These are phyloP conservation scores for Rissa tridactyla DNA, from an alignment of 2,113 vertebrate species.

Conservation along the genomic window DNA sequence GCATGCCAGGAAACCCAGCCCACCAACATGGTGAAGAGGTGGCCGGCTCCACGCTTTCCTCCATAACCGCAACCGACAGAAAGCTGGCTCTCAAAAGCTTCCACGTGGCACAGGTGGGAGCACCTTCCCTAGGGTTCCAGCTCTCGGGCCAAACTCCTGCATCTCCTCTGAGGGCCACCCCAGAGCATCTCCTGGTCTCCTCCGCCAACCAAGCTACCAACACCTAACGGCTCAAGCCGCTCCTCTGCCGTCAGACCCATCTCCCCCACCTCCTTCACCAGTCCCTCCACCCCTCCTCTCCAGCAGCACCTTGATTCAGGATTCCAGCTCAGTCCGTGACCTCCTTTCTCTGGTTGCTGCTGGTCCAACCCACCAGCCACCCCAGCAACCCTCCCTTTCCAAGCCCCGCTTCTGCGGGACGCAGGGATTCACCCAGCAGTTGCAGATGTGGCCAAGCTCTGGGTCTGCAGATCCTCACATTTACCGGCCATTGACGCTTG, in stretches of 20 bases:
- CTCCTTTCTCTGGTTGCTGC: background rate
- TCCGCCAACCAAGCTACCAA: background rate
- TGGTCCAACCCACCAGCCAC: background rate
- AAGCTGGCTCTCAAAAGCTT: background rate
- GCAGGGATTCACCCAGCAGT: accelerated
- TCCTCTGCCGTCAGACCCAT: background rate
- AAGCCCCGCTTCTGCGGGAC: background rate
- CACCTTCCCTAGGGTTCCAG: background rate
- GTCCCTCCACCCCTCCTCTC: background rate
- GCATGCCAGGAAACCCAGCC: background rate
- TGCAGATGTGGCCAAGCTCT: accelerated
- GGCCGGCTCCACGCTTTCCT: background rate
- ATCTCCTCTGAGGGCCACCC: too few relatives aligned
- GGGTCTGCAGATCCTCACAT: background rate
- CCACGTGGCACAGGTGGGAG: accelerated
- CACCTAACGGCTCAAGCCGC: accelerated
- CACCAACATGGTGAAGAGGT: accelerated
- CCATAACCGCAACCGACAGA: accelerated
- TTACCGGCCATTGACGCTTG: background rate
- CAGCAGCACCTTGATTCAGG: accelerated
- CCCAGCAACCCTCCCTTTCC: background rate
- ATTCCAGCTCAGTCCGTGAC: background rate
- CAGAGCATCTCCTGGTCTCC: background rate
- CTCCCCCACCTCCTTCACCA: background rate
- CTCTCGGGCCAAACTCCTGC: background rate